Conservation (phyloP, 1,140 invertebrate genomes). For the Sminthurinus signatus region DNA sequence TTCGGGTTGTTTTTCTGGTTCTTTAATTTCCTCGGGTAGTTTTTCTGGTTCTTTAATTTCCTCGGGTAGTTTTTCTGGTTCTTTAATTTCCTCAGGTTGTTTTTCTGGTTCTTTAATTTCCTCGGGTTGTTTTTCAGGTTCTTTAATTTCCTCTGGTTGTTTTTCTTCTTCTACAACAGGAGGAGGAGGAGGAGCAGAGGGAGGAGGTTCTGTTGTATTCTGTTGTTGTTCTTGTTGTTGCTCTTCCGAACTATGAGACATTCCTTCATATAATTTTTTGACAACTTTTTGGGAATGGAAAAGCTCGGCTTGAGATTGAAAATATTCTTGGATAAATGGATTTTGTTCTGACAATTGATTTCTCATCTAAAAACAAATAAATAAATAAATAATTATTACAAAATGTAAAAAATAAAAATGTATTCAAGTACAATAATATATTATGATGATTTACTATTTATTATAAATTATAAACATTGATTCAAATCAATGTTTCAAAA, state of each 20-base stretch:
- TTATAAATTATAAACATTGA: too few species aligned
- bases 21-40: too few species aligned
- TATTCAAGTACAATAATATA: too few species aligned
- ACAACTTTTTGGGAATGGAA: constrained; percentile 44
- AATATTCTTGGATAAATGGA: constrained; percentile 44
- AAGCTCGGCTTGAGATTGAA: constrained; percentile 44
- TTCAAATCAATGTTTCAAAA: too few species aligned
- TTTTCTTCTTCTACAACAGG: too few species aligned
- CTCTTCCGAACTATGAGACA: not conserved
- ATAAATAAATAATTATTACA: not conserved
- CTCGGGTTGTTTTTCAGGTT: not conserved
- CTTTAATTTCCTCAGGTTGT: not conserved
- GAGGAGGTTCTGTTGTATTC: not conserved
- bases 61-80: not conserved
- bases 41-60: not conserved
- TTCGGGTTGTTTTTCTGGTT: not conserved
- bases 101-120: not conserved
- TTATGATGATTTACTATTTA: too few species aligned
- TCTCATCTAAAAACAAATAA: constrained; percentile 36
- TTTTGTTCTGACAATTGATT: constrained; percentile 43
- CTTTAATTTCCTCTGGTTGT: not conserved
- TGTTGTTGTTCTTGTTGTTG: constrained; percentile 1
- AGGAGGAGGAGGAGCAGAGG: not conserved
- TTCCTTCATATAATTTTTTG: constrained; percentile 38
- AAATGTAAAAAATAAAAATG: too few species aligned